A percentile compares a stretch with the other conserved stretches of the same genome.
Evolutionary conservation across 1,140 invertebrate genomes (phyloP).

Genomic region (Microplitis demolitor): DNA sequence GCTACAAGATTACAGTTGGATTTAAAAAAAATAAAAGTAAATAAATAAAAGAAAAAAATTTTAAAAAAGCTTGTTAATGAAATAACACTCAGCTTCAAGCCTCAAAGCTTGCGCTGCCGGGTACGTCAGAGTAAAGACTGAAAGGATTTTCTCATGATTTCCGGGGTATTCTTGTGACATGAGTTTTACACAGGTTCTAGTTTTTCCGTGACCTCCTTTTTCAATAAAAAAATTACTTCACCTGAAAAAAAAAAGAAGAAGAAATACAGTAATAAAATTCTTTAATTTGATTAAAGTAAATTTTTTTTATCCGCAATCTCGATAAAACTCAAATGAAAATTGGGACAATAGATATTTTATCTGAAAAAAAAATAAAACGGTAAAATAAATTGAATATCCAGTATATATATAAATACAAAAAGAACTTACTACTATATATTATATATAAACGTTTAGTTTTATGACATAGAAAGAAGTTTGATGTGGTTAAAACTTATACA

Average conservation of each 20-base stretch:
- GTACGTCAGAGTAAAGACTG: slow-evolving; percentile 15
- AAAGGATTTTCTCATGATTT: slow-evolving; percentile 25
- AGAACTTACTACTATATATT: not conserved
- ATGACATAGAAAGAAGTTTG: slow-evolving; percentile 12
- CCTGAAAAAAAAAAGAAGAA: not conserved
- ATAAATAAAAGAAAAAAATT: not conserved
- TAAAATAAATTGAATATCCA: not conserved
- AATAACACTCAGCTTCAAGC: slow-evolving; percentile 26
- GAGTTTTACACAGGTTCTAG: not conserved
- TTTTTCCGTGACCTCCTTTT: slow-evolving; percentile 5
- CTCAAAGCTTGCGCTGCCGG: slow-evolving; percentile 3
- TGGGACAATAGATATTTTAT: not conserved
- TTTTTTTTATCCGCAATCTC: not conserved
- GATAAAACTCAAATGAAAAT: too few relatives aligned
- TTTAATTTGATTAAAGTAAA: not conserved
- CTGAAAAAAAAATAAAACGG: not conserved
- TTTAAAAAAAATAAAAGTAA: slow-evolving; percentile 1
- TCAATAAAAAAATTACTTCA: not conserved
- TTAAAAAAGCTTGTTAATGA: slow-evolving; percentile 21
- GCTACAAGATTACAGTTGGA: not conserved
- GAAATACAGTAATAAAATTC: too few relatives aligned
- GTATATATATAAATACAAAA: slow-evolving; percentile 1
- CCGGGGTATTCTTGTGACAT: slow-evolving; percentile 16
- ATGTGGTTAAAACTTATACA: slow-evolving; percentile 14
- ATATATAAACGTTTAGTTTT: not conserved